These are phyloP conservation scores for Oryzaephilus surinamensis DNA, from an alignment of 1,140 invertebrate genomes.

Conservation along the genomic window DNA sequence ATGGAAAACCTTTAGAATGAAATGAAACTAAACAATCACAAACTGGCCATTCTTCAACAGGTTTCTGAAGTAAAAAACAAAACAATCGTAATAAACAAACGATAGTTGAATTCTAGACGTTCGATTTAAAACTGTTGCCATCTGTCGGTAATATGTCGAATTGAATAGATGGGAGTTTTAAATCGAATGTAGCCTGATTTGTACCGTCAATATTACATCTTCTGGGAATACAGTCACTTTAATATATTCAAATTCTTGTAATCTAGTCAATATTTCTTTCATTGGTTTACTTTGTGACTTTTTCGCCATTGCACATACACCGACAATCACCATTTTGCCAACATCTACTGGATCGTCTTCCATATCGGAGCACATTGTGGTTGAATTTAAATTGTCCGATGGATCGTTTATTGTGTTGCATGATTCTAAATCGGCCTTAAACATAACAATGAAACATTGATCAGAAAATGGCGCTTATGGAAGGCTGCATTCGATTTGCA, in stretches of 20 bases:
- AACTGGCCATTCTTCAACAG: constrained; percentile 95
- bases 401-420: constrained; percentile 50
- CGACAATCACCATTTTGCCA: constrained; percentile 83
- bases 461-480: neutral
- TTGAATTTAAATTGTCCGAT: no score
- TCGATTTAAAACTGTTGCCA: no score
- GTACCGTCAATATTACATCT: constrained; percentile 83
- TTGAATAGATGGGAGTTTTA: no score
- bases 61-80: constrained; percentile 50
- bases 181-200: neutral
- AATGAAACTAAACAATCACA: constrained; percentile 98
- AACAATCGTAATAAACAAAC: neutral
- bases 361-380: constrained; percentile 35
- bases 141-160: no score
- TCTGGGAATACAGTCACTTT: constrained; percentile 88
- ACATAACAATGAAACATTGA: constrained; percentile 13
- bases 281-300: constrained; percentile 98
- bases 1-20: constrained; percentile 95
- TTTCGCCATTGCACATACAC: constrained; percentile 97
- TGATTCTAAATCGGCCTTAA: constrained; percentile 62
- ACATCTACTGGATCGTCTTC: constrained; percentile 38
- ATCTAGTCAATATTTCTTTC: constrained; percentile 90
- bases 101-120: neutral
- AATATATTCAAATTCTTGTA: constrained; percentile 94
- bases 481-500: no score